Percentiles rank a stretch among this genome's conserved stretches.
Conservation (phyloP, 2,797 vertebrate genomes). For the Astyanax mexicanus region DNA sequence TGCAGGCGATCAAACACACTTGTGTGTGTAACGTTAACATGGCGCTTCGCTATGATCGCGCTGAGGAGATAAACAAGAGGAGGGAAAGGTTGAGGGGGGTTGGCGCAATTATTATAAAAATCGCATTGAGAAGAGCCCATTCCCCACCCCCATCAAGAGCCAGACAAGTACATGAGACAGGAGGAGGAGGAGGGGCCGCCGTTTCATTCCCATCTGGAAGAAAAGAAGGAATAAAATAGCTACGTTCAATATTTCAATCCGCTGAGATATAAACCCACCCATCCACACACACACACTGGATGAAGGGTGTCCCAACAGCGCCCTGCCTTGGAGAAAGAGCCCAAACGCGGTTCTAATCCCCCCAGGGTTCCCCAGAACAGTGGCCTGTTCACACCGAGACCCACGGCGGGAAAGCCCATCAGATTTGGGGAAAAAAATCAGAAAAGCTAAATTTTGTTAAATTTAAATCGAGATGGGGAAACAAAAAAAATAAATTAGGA, state of each 20-base stretch:
- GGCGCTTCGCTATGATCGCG: conserved; percentile 45
- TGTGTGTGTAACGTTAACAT: conserved; percentile 42
- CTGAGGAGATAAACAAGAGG: conserved; percentile 52
- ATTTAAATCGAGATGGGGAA: too few species aligned
- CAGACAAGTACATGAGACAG: conserved; percentile 36
- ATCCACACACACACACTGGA: not conserved
- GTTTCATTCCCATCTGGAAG: not conserved
- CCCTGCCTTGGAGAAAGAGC: not conserved
- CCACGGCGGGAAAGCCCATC: too few species aligned
- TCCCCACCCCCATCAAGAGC: conserved; percentile 56
- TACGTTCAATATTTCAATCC: not conserved
- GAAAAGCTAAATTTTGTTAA: too few species aligned
- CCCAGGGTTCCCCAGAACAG: not conserved
- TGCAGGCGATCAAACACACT: conserved; percentile 14
- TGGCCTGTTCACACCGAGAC: not conserved
- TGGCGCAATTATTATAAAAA: conserved; percentile 57
- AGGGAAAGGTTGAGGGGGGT: conserved; percentile 38
- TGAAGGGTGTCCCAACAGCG: not conserved
- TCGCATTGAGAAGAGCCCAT: conserved; percentile 40
- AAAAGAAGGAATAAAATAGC: not conserved
- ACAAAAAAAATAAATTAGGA: too few species aligned
- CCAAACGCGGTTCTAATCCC: not conserved
- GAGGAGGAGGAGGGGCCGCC: conserved; percentile 37
- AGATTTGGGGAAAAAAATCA: too few species aligned
- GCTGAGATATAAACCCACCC: not conserved